Evolutionary conservation across 1,140 invertebrate genomes (phyloP), one percentile per base, ranked within the genome.

Genomic region (Aphidius gifuensis): DNA sequence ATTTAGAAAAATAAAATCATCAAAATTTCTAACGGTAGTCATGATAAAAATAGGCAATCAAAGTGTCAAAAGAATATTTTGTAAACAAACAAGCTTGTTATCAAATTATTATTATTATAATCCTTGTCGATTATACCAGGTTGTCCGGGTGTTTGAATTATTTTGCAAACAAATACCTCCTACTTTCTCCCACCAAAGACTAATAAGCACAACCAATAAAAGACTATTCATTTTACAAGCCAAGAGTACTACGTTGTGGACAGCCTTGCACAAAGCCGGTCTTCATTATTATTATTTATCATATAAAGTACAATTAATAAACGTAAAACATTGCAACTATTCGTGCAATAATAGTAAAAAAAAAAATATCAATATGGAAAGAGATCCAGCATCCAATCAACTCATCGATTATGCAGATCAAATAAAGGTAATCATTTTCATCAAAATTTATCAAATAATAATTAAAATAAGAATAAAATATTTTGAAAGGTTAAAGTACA

Each of bases 321-420:
- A 39, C 11, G 32, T 39, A 0, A 39, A 53, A 39, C 40, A 32
- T 39, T 39, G 38, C 7, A 39, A 53, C 39, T 53, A 39, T 39
- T 39, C 48, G 2, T 50, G 4, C 38, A 39, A 57, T 44, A 49
- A 61, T 44, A 51, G 4, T 5, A n/a, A 5, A 53, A 16, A 57
- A 38, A 49, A 61, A 38, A 51, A 6, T 5, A n/a, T 38, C 44
- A 62, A 64, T 21, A 70, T 70, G 69, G 75, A 77, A 54, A 80
- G 85, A 65, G 87, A 90, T 73, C 84, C 85, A 56, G 85, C 88
- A 5, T 72, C 86, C 5, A 86, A 91, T 55, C 90, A 92, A 77
- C 79, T 91, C 43, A 82, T 84, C 55, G 82, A 87, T 56, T 91
- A 84, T 74, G 88, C 85, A 69, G 86, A 86, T 70, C 72, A 71